phyloP scores from a whole-genome alignment of 2,113 vertebrate species.

The Cinclus cinclus region DNA sequence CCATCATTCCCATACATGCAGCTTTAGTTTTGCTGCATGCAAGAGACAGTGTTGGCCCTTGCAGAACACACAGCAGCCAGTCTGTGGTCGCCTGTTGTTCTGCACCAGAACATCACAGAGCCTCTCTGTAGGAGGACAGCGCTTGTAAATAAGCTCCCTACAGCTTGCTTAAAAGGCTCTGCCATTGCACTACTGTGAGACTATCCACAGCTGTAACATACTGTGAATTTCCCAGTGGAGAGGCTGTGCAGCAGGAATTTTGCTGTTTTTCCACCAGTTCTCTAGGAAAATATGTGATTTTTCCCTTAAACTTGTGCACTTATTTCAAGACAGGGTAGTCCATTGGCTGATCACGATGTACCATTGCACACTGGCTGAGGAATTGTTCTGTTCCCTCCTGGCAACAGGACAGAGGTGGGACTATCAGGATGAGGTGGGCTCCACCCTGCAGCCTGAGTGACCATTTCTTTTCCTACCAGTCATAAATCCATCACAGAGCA shows the following conservation, averaged over 20 bases:
- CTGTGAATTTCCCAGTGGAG: not conserved
- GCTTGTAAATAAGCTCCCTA: constrained; percentile 37
- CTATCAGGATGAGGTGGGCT: not conserved
- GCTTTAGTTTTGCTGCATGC: not conserved
- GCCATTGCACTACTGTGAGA: not conserved
- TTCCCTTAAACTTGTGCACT: not conserved
- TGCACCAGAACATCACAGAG: constrained; percentile 15
- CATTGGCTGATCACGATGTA: accelerated
- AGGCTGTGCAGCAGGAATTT: not conserved
- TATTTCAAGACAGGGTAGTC: not conserved
- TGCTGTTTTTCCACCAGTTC: not conserved
- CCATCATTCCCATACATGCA: not conserved
- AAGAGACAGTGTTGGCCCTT: not conserved
- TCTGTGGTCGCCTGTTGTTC: not conserved
- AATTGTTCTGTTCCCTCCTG: not conserved
- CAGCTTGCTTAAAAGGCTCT: constrained; percentile 9
- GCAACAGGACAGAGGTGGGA: not conserved
- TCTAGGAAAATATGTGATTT: not conserved
- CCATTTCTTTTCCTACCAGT: not conserved
- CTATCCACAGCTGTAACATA: not conserved
- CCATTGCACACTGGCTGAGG: not conserved
- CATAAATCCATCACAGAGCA: not conserved
- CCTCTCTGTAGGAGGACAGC: not conserved
- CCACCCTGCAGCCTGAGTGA: not conserved
- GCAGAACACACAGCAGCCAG: not conserved